Conservation (phyloP, 1,140 invertebrate species). For the Mercenaria mercenaria region DNA sequence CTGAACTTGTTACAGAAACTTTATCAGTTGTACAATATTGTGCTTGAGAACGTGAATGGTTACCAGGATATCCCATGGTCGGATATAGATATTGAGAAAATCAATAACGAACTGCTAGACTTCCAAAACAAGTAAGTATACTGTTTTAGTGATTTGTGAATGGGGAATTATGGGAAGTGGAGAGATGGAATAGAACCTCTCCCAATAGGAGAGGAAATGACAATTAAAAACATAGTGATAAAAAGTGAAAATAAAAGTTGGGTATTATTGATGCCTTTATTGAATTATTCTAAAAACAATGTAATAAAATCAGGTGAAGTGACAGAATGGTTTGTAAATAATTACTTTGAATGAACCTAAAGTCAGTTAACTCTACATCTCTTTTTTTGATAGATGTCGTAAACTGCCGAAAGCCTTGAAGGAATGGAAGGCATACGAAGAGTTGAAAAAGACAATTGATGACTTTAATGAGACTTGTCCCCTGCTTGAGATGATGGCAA, state of each 20-base stretch:
- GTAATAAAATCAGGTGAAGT: too few species aligned
- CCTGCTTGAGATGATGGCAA: constrained; percentile 97
- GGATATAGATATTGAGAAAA: constrained; percentile 98
- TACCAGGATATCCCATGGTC: constrained; percentile 96
- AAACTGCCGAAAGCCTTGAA: constrained; percentile 98
- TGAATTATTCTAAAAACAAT: too few species aligned
- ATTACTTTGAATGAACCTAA: too few species aligned
- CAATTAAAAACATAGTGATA: too few species aligned
- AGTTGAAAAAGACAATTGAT: constrained; percentile 98
- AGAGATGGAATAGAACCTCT: too few species aligned
- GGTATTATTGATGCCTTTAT: too few species aligned
- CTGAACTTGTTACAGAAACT: constrained; percentile 97
- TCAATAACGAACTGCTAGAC: constrained; percentile 98
- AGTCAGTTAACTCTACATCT: too few species aligned
- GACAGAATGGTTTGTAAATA: too few species aligned
- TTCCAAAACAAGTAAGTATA: constrained; percentile 96
- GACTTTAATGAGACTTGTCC: constrained; percentile 99
- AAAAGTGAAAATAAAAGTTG: too few species aligned
- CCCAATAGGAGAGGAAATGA: too few species aligned
- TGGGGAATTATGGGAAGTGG: too few species aligned
- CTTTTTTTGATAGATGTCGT: constrained; percentile 83
- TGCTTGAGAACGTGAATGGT: constrained; percentile 97
- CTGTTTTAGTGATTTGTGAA: not conserved
- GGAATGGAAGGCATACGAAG: constrained; percentile 99
- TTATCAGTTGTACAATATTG: constrained; percentile 98